Base-by-base conservation (phyloP, 2,888 invertebrate species). In the Ashinkailepas kermadecensis region DNA sequence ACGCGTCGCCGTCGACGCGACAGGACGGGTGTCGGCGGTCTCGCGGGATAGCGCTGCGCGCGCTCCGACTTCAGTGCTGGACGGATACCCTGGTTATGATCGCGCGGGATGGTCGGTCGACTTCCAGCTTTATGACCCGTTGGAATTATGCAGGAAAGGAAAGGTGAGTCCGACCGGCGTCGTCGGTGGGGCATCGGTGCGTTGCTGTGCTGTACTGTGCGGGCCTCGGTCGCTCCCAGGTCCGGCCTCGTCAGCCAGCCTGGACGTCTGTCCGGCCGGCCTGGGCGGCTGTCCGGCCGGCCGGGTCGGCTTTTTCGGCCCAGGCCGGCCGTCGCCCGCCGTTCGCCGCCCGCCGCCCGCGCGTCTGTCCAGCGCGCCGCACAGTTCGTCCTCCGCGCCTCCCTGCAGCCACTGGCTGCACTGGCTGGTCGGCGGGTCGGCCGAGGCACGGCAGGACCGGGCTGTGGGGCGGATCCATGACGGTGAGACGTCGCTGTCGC, bases 71-170 rank as follows among this genome's bases (percentile, higher is more conserved):
- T n/a, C 9, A 7, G 9, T 8, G 65, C n/a, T 65, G 70, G 65
- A 74, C 54, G 54, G 65, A 65, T 23, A 74, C 13, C 13, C 4
- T 74, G 74, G 74, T 74, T 54, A 74, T 74, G 74, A 74, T 54
- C 74, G 54, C 74, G 74, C 11, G 74, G 11, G 54, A 74, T 74
- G 74, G 25, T 74, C 54, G 74, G 54, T 54, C 74, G 54, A 25
- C 74, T 74, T 25, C 54, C 25, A 25, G 74, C 25, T 74, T 74
- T 74, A 78, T 78, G 78, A 78, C 57, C 58, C 57, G 23, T 78
- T 57, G 78, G 58, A 78, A 78, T 23, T 78, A 78, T 78, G 78
- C 78, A 78, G 78, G 78, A 78, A 78, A 57, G 78, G 58, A 78
- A 58, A 78, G 78, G 78, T 78, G 58, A 78, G 78, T 78, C 54